Conservation (phyloP, 2,113 vertebrate species). For the Vicugna pacos region DNA sequence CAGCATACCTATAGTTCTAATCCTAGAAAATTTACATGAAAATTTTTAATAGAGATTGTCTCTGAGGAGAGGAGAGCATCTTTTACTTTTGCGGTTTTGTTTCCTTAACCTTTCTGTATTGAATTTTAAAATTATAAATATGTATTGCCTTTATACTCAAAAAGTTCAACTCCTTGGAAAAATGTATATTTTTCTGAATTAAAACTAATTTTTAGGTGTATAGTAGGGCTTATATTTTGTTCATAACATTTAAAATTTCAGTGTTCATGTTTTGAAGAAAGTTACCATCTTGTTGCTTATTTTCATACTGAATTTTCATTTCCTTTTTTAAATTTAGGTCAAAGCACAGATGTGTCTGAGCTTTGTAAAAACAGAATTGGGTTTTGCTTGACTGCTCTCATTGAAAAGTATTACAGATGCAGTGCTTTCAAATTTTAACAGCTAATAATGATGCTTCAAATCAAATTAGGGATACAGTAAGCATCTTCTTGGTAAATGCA, state of each 20-base stretch:
- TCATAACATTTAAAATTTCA: neutral
- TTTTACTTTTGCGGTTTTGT: neutral
- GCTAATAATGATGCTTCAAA: neutral
- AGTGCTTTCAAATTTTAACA: slow-evolving; percentile 24
- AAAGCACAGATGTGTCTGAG: slow-evolving; percentile 74
- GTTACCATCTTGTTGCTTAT: slow-evolving; percentile 75
- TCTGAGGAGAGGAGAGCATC: neutral
- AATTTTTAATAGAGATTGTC: slow-evolving; percentile 7
- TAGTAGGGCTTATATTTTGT: slow-evolving; percentile 1
- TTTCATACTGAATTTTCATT: slow-evolving; percentile 80
- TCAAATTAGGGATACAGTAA: neutral
- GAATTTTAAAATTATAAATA: slow-evolving; percentile 23
- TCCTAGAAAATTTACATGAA: slow-evolving; percentile 33
- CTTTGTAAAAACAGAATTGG: slow-evolving; percentile 76
- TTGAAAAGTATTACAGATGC: slow-evolving; percentile 45
- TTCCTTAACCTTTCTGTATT: neutral
- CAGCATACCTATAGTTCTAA: neutral
- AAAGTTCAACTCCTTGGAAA: neutral
- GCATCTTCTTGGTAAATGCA: neutral
- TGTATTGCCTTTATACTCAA: slow-evolving; percentile 44
- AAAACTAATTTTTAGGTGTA: slow-evolving; percentile 27
- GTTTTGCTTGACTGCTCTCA: slow-evolving; percentile 71
- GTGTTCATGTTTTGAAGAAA: slow-evolving; percentile 81
- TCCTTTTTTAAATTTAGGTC: slow-evolving; percentile 79
- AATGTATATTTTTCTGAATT: slow-evolving; percentile 8